Evolutionary conservation across 2,888 invertebrate genomes (phyloP).

Genomic region (Petrophora chlorosata): DNA sequence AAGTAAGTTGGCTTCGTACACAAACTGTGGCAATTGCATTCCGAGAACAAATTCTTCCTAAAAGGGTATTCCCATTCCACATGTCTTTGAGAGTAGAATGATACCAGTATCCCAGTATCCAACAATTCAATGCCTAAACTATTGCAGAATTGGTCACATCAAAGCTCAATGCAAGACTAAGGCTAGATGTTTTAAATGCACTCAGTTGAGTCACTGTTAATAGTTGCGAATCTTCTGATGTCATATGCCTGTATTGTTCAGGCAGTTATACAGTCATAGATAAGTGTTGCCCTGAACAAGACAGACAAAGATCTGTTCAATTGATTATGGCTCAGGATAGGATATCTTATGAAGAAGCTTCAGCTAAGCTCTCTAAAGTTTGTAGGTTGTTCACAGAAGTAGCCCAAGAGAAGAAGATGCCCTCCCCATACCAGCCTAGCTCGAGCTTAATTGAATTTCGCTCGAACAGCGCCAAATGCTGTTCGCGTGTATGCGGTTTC

Average conservation of each 20-base stretch:
- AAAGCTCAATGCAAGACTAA: background rate
- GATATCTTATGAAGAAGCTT: constrained; percentile 1
- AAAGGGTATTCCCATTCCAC: too few species aligned
- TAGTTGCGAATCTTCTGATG: background rate
- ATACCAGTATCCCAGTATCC: background rate
- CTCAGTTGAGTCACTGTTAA: background rate
- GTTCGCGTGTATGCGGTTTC: too few species aligned
- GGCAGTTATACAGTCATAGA: background rate
- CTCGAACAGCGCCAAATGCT: too few species aligned
- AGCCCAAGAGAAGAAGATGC: too few species aligned
- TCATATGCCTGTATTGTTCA: background rate
- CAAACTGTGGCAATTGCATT: too few species aligned
- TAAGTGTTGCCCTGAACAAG: background rate
- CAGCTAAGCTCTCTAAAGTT: too few species aligned
- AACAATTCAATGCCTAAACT: background rate
- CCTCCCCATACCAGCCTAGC: too few species aligned
- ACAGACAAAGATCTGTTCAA: background rate
- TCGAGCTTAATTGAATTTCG: too few species aligned
- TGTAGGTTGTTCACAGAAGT: too few species aligned
- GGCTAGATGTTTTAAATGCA: background rate
- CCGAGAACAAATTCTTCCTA: too few species aligned
- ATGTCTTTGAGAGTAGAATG: too few species aligned
- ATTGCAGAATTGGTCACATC: background rate
- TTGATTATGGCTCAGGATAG: background rate
- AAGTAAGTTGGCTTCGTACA: too few species aligned